Evolutionary conservation across 2,797 vertebrate genomes (phyloP).

Genomic region (Coluber constrictor): DNA sequence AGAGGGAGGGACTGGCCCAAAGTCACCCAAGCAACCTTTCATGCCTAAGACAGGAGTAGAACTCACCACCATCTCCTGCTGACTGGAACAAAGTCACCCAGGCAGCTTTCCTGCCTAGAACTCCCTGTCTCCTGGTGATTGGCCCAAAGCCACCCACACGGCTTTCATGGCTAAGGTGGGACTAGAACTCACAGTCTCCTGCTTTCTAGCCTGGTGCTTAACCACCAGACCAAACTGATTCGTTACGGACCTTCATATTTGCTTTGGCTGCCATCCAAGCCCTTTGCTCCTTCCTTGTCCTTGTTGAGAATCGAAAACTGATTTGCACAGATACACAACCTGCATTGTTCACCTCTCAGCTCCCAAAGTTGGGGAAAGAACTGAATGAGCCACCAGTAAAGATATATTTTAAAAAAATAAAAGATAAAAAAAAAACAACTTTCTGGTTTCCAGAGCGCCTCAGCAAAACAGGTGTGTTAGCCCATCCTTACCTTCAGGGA

Average conservation of each 20-base stretch:
- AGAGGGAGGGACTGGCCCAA: neutral
- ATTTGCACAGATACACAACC: neutral
- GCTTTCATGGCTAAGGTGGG: neutral
- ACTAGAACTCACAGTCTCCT: neutral
- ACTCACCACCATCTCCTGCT: too few relatives aligned
- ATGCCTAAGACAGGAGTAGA: too few relatives aligned
- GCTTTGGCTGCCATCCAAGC: neutral
- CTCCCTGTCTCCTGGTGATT: neutral
- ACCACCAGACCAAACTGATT: neutral
- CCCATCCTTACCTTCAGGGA: slow-evolving; percentile 92
- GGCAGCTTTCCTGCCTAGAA: neutral
- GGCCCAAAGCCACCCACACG: neutral
- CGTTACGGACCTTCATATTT: neutral
- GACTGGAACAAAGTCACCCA: too few relatives aligned
- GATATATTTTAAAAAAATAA: neutral
- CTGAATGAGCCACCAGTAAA: neutral
- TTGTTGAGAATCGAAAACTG: neutral
- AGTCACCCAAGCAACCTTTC: neutral
- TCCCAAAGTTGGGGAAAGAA: neutral
- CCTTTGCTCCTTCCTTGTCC: neutral
- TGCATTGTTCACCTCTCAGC: neutral
- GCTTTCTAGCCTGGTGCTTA: neutral
- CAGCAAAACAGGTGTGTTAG: slow-evolving; percentile 29
- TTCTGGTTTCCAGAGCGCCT: slow-evolving; percentile 4
- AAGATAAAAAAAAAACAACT: neutral